Evolutionary conservation across 2,797 vertebrate genomes (phyloP), one percentile per base, ranked within the genome.

Genomic region (Pterois miles): DNA sequence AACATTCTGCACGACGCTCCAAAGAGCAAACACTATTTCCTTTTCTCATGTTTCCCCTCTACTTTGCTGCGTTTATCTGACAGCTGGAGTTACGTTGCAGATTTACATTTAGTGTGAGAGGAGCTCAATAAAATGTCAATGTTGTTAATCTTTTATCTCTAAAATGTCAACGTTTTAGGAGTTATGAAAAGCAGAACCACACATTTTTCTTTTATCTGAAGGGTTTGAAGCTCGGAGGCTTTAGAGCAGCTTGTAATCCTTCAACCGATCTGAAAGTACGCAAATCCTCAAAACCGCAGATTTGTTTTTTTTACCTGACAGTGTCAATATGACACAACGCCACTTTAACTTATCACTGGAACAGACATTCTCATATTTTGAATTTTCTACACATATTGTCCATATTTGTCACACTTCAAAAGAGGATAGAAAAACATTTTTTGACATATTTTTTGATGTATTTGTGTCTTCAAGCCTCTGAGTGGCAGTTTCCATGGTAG

Each of bases 61-160:
- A 20, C 13, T n/a, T 25, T 20, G 13, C 11, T 25, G 1, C 3
- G 2, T 76, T 10, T 3, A 33, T 75, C 14, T 50, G 43, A 40
- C 50, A 25, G 40, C 43, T 0, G 13, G 14, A 38, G 38, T 33
- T 64, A 36, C 33, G n/a, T 66, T 56, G 54, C 14, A 20, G 27
- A 27, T 36, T 66, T 27, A 58, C 77, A 68, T 20, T 1, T n/a
- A 3, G 43, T 3, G 43, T 46, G 43, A 46, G 43, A 20, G 43
- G 50, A 65, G 63, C 33, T 79, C 50, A 20, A 29, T 68, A 56
- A 75, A 76, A 68, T 34, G 74, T 74, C 56, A 56, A 8, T 25
- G 31, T 33, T 40, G 48, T 72, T 65, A 64, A 33, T 62, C 18
- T 56, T 67, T 71, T 54, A 76, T 76, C 72, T 57, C 3, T 0